phyloP scores from a whole-genome alignment of 2,797 vertebrate genomes.

The Sebastes glaucus region DNA sequence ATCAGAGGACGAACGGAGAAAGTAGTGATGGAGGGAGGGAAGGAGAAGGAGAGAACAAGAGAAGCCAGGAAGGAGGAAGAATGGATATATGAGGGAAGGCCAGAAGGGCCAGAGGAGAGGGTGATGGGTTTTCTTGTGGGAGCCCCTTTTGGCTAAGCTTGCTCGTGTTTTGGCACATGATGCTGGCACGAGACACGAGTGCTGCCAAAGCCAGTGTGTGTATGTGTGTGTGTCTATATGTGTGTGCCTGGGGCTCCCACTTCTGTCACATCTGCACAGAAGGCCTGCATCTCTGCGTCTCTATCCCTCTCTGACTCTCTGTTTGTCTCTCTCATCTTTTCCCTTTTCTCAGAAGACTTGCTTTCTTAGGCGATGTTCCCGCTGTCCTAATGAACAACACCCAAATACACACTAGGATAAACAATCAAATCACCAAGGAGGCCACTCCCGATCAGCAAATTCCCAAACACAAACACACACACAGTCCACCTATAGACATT shows the following conservation, averaged over 20 bases:
- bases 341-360: neutral
- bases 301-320: neutral
- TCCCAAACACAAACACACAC: neutral
- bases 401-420: neutral
- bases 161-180: constrained; percentile 38
- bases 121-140: constrained; percentile 38
- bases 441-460: neutral
- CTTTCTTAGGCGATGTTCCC: neutral
- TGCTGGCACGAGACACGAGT: constrained; percentile 19
- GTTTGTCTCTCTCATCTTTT: neutral
- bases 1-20: neutral
- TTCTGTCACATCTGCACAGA: constrained; percentile 42
- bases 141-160: constrained; percentile 24
- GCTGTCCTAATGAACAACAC: neutral
- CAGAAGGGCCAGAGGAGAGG: neutral
- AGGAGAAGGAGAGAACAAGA: neutral
- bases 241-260: neutral
- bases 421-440: neutral
- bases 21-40: neutral
- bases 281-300: neutral
- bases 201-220: constrained; percentile 14
- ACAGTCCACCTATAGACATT: neutral
- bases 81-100: neutral
- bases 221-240: neutral
- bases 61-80: neutral